phyloP scores from a whole-genome alignment of 2,113 vertebrate genomes.

The Aptenodytes forsteri region DNA sequence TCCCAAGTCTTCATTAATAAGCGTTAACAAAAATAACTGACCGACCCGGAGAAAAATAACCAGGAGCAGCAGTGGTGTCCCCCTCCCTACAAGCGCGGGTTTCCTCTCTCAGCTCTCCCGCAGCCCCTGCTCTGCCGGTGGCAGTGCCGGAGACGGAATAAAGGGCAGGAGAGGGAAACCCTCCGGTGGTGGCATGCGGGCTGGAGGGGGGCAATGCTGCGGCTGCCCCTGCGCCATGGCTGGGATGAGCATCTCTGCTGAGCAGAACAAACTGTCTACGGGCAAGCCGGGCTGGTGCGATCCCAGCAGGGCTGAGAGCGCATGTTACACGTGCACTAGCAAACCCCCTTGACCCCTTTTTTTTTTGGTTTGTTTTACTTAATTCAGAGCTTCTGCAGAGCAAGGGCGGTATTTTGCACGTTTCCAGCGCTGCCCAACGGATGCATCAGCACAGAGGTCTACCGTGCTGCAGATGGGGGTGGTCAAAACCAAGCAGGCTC shows the following conservation, averaged over 20 bases:
- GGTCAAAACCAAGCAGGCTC: not conserved
- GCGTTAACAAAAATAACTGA: constrained; percentile 17
- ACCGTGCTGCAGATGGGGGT: accelerated
- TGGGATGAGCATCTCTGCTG: not conserved
- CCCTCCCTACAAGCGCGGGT: accelerated
- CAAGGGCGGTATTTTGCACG: accelerated
- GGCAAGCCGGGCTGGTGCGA: accelerated
- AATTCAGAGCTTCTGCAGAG: not conserved
- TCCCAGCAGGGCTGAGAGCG: accelerated
- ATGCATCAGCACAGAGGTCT: not conserved
- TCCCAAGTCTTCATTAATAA: constrained; percentile 17
- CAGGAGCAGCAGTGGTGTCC: not conserved
- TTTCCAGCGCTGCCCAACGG: accelerated
- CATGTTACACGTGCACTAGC: accelerated
- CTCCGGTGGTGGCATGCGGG: accelerated
- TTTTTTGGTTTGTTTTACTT: not conserved
- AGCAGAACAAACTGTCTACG: not conserved
- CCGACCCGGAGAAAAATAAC: not conserved
- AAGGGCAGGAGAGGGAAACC: not conserved
- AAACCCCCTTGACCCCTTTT: not conserved
- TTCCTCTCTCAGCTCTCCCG: not conserved
- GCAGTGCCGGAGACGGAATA: accelerated
- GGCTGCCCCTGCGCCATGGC: accelerated
- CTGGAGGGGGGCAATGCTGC: accelerated
- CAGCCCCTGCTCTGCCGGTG: not conserved